Base-by-base conservation (phyloP, 2,113 vertebrate species). In the Pseudopodoces humilis region DNA sequence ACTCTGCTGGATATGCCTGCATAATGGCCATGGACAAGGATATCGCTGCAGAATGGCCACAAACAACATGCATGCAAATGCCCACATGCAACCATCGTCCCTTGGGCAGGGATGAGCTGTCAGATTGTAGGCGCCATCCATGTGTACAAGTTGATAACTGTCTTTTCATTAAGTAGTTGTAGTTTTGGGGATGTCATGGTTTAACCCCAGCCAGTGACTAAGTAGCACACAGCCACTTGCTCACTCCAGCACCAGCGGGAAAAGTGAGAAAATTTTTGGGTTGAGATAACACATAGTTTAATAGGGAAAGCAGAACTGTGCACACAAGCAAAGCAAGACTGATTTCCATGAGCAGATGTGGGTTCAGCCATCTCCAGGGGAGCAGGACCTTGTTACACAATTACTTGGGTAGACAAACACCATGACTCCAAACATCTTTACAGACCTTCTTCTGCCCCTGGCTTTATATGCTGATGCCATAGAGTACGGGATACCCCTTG, bases 31-130 rank as follows among this genome's bases (percentile, higher is more conserved):
- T 11, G 46, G 56, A 44, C 25, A 35, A 44, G 31, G 30, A 23
- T 60, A n/a, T 56, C n/a, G n/a, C 47, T 31, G 43, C 35, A 80
- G 59, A 67, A 53, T n/a, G 20, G 15, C 11, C 39, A 15, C 31
- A 41, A 49, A 27, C 3, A 41, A 7, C 0, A 0, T 25, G 10
- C 13, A 2, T 46, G 31, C 24, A 65, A 58, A 69, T 62, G 6
- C 15, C n/a, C 35, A 15, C 4, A 5, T 39, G 33, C 11, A 56
- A 1, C 41, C 2, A 1, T 1, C 3, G 39, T 52, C 56, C 56
- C 15, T n/a, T 53, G 30, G 35, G 12, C 17, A 59, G 33, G 25
- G 39, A 30, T 3, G 1, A 56, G 14, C 9, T 49, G 5, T 55
- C 27, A 53, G 27, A 67, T 23, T 86, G 22, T 23, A 74, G 63